Percentiles rank a stretch among this genome's conserved stretches.
Conservation (phyloP, 2,888 invertebrate species). For the Lomographa bimaculata region DNA sequence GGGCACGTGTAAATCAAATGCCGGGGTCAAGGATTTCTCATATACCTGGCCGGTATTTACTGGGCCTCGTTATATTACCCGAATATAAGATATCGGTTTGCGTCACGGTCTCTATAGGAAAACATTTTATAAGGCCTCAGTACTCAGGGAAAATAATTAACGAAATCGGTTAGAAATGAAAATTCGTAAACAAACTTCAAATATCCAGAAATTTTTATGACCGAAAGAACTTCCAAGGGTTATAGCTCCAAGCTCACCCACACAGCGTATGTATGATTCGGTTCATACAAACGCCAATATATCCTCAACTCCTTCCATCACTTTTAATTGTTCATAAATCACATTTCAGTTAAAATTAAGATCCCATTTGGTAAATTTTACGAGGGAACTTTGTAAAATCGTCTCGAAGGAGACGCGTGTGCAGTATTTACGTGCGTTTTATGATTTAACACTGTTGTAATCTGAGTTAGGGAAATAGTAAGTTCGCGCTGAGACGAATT, state of each 20-base stretch:
- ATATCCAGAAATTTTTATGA: slow-evolving; percentile 22
- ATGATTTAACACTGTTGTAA: slow-evolving; percentile 40
- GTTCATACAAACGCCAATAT: slow-evolving; percentile 43
- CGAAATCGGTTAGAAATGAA: slow-evolving; percentile 6
- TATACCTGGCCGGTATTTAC: slow-evolving; percentile 1
- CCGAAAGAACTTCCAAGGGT: slow-evolving; percentile 10
- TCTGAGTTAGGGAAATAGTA: slow-evolving; percentile 13
- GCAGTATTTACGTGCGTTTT: slow-evolving; percentile 43
- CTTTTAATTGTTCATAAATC: slow-evolving; percentile 60
- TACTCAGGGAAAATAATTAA: no score
- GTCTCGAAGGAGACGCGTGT: slow-evolving; percentile 41
- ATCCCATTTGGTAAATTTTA: slow-evolving; percentile 54
- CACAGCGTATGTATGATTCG: slow-evolving; percentile 36
- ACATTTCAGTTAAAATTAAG: slow-evolving; percentile 54
- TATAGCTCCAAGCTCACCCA: slow-evolving; percentile 21
- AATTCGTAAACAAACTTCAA: slow-evolving; percentile 20
- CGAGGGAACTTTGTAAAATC: slow-evolving; percentile 50
- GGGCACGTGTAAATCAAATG: slow-evolving; percentile 39
- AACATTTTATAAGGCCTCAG: no score
- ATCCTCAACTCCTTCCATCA: slow-evolving; percentile 45
- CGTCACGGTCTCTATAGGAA: neutral
- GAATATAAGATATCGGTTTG: slow-evolving; percentile 9
- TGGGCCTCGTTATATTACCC: neutral
- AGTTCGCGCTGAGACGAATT: slow-evolving; percentile 13
- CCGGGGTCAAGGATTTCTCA: slow-evolving; percentile 31